These are phyloP conservation scores for Galeopsomyia nigrocyanea DNA, from an alignment of 2,888 invertebrate genomes.

Conservation along the genomic window DNA sequence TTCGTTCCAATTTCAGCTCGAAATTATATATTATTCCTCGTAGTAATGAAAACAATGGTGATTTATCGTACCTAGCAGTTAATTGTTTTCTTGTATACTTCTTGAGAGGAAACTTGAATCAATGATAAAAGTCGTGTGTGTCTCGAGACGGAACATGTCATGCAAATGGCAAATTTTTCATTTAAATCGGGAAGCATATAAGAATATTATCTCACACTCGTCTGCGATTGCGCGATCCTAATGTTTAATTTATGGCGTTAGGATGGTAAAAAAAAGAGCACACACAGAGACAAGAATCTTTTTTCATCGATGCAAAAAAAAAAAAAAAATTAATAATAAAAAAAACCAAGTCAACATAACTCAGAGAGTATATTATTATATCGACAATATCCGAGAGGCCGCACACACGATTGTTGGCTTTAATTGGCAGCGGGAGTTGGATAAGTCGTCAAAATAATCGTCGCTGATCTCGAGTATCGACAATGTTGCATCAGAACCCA, in stretches of 20 bases:
- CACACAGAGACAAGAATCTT: background rate
- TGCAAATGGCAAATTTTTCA: background rate
- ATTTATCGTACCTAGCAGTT: too few species aligned
- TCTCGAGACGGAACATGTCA: background rate
- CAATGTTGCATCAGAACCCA: constrained; percentile 39
- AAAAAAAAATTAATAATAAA: background rate
- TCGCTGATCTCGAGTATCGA: constrained; percentile 5
- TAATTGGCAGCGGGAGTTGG: background rate
- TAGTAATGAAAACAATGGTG: too few species aligned
- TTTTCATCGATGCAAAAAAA: background rate
- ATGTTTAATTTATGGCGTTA: constrained; percentile 29
- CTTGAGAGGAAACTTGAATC: too few species aligned
- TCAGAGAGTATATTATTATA: too few species aligned
- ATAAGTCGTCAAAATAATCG: too few species aligned
- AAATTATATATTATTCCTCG: too few species aligned
- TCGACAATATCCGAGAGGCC: background rate
- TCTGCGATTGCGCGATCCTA: constrained; percentile 13
- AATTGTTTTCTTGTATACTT: too few species aligned
- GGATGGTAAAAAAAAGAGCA: background rate
- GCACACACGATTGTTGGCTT: constrained; percentile 19
- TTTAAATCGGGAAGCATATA: background rate
- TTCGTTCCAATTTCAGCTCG: too few species aligned
- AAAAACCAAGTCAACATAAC: too few species aligned
- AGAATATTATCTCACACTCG: constrained; percentile 17
- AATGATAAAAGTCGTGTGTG: background rate